These are phyloP conservation scores for Eulemur rubriventer DNA, from an alignment of 2,797 vertebrate genomes.

Conservation along the genomic window DNA sequence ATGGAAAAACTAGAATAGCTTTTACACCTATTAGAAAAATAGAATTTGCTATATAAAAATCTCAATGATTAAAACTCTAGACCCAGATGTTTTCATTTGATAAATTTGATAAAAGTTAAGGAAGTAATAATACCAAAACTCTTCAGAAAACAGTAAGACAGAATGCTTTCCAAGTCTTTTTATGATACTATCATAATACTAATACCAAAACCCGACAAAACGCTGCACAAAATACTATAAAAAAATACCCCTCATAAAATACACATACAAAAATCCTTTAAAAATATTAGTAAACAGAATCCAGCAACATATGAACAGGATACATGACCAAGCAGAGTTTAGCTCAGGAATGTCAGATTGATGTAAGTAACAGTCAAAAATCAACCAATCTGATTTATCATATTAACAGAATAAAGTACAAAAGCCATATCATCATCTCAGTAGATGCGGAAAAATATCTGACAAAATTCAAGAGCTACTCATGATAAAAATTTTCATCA, in stretches of 20 bases:
- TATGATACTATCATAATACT: not conserved
- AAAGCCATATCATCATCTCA: not conserved
- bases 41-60: not conserved
- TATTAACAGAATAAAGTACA: not conserved
- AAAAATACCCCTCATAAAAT: not conserved
- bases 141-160: not conserved
- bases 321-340: not conserved
- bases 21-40: not conserved
- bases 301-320: not conserved
- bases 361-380: not conserved
- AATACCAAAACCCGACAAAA: not conserved
- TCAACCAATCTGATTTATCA: not conserved
- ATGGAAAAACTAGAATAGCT: not conserved
- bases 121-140: not conserved
- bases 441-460: not conserved
- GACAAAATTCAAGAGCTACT: not conserved
- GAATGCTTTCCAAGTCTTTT: not conserved
- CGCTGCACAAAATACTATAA: not conserved
- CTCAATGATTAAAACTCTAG: not conserved
- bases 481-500: not conserved
- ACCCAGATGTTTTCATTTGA: not conserved
- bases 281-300: not conserved
- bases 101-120: slow-evolving; percentile 5
- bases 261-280: not conserved
- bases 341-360: not conserved